A percentile compares a stretch with the other conserved stretches of the same genome.
These are phyloP conservation scores for Volucella inanis DNA, from an alignment of 2,888 invertebrate genomes.

Conservation along the genomic window DNA sequence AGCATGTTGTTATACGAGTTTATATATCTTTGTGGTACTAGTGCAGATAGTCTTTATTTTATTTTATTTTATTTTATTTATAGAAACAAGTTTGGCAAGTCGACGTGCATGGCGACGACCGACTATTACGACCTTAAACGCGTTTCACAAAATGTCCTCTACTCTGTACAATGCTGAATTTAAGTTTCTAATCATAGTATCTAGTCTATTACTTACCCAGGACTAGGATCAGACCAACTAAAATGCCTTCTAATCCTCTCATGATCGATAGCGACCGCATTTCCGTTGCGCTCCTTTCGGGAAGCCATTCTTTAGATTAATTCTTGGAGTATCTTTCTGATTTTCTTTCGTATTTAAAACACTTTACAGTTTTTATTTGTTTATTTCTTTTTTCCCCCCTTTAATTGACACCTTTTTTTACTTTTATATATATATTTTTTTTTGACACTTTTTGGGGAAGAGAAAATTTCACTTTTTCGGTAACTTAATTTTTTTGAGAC, in stretches of 20 bases:
- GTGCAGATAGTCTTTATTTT: constrained; percentile 35
- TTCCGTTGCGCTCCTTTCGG: constrained; percentile 64
- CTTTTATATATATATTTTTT: constrained; percentile 23
- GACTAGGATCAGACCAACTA: constrained; percentile 81
- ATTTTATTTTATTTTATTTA: constrained; percentile 28
- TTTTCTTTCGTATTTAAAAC: constrained; percentile 35
- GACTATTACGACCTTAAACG: constrained; percentile 61
- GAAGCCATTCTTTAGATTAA: constrained; percentile 35
- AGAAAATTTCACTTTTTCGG: constrained; percentile 20
- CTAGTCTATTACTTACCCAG: constrained; percentile 79
- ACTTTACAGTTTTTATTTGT: constrained; percentile 17
- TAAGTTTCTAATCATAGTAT: background rate
- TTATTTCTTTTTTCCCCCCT: constrained; percentile 15
- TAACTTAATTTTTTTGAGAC: background rate
- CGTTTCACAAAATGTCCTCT: constrained; percentile 47
- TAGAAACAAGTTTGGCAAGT: constrained; percentile 70
- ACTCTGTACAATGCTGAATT: background rate
- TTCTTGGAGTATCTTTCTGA: constrained; percentile 54
- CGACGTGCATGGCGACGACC: constrained; percentile 51
- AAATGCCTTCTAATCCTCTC: constrained; percentile 81
- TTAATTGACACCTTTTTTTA: constrained; percentile 49
- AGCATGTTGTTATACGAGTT: background rate
- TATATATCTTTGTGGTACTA: constrained; percentile 38
- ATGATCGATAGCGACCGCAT: constrained; percentile 77
- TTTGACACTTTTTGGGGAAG: background rate